Evolutionary conservation across 2,797 vertebrate species (phyloP).

Genomic region (Alfaro cultratus): DNA sequence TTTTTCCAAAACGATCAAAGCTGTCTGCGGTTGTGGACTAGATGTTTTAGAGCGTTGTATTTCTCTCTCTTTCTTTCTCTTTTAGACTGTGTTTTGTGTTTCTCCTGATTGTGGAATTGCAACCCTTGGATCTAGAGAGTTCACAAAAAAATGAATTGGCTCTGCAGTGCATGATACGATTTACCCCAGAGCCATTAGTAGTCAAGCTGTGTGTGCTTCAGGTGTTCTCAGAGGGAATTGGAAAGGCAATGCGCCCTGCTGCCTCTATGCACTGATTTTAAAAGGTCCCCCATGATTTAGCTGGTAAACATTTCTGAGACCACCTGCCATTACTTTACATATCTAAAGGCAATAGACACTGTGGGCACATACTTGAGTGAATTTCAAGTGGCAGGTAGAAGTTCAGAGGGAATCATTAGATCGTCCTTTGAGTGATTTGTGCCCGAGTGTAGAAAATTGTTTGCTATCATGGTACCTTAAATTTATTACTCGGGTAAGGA

Average conservation of each 20-base stretch:
- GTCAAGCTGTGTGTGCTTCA: constrained; percentile 63
- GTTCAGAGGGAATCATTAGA: constrained; percentile 36
- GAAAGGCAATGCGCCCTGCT: constrained; percentile 48
- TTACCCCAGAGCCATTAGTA: constrained; percentile 60
- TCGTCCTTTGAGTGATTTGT: constrained; percentile 18
- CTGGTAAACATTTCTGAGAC: constrained; percentile 66
- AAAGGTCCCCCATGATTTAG: constrained; percentile 66
- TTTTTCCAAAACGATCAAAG: constrained; percentile 48
- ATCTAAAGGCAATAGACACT: constrained; percentile 41
- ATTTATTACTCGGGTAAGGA: constrained; percentile 8
- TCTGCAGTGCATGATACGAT: constrained; percentile 43
- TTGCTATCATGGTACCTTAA: background rate
- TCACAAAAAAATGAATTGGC: constrained; percentile 27
- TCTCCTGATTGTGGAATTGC: constrained; percentile 12
- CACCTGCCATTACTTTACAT: constrained; percentile 34
- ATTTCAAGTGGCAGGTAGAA: constrained; percentile 51
- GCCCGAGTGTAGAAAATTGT: constrained; percentile 4
- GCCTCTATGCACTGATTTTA: constrained; percentile 47
- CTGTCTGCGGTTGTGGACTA: constrained; percentile 39
- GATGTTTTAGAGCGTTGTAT: constrained; percentile 34
- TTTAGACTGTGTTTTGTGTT: constrained; percentile 5
- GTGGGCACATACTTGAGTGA: constrained; percentile 33
- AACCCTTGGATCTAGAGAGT: constrained; percentile 20
- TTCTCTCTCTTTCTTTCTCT: background rate
- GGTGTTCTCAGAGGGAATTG: constrained; percentile 57